These are phyloP conservation scores for Glyptemys insculpta DNA, from an alignment of 2,797 vertebrate species.

Conservation along the genomic window DNA sequence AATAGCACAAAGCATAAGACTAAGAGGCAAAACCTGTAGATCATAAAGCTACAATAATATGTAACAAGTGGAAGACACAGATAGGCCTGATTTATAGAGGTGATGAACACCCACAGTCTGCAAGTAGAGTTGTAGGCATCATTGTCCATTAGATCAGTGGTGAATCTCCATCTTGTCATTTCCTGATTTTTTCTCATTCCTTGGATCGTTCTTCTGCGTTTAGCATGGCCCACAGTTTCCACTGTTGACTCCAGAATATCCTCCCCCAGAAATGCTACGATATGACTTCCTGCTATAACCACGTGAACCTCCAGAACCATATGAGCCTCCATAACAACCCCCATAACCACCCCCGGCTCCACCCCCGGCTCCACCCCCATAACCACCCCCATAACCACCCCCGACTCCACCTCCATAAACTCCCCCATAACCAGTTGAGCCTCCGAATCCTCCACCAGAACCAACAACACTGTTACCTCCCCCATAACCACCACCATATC, in stretches of 20 bases:
- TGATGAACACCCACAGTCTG: background rate
- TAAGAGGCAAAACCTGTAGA: background rate
- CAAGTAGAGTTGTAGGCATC: background rate
- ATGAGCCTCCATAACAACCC: background rate
- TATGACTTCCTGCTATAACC: background rate
- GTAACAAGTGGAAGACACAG: background rate
- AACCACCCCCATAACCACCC: background rate
- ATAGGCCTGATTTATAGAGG: background rate
- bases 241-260: background rate
- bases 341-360: too few species aligned
- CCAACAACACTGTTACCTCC: background rate
- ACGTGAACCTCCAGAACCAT: background rate
- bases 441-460: too few species aligned
- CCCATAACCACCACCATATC: background rate
- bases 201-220: background rate
- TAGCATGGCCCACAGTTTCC: slow-evolving; percentile 19
- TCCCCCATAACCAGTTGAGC: too few species aligned
- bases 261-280: background rate
- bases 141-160: background rate
- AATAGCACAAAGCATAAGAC: background rate
- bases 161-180: background rate
- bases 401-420: background rate
- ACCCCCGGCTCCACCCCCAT: too few species aligned
- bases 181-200: background rate
- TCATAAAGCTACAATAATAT: slow-evolving; percentile 26